Evolutionary conservation across 1,140 invertebrate species (phyloP), one percentile per base, ranked within the genome.

Genomic region (Aphelinus certus): DNA sequence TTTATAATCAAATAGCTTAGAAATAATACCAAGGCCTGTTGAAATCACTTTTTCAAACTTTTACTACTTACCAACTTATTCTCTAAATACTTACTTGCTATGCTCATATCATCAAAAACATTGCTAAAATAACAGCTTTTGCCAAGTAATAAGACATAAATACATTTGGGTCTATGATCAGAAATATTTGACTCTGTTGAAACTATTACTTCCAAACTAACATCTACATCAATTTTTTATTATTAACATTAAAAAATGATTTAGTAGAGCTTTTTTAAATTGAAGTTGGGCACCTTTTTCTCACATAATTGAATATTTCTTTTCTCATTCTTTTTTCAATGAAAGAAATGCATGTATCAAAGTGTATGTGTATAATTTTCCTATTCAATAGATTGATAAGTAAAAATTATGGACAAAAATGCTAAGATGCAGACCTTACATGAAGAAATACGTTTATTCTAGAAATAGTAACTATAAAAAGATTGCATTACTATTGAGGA

Each of bases 91-190:
- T 26, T 26, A 26, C 26, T 26, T 26, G 26, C 26, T 26, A 26
- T 26, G 26, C 26, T 42, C 0, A 26, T 68, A 9, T 64, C 67
- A 65, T 60, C 43, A 43, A 55, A 58, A 66, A 49, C 63, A 68
- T 62, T 68, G 69, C 75, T 76, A 71, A 51, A 62, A 60, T 76
- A 76, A 76, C 68, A 71, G 74, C 68, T 76, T 71, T 58, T 67
- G 61, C 55, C 5, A 58, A 7, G 65, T 58, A 51, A 57, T 64
- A 61, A 51, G 72, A 72, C 82, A 83, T 83, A 83, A 79, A 80
- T 83, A 83, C 78, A 83, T 82, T 83, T 83, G 82, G 82, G 80
- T 80, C 76, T 71, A 43, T 67, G 5, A 43, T 53, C 6, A 56
- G 2, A 67, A 56, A 2, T n/a, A 68, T 68, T 62, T 68, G 3